Base-by-base conservation (phyloP, 2,888 invertebrate genomes). In the Drosophila maculinotata region DNA sequence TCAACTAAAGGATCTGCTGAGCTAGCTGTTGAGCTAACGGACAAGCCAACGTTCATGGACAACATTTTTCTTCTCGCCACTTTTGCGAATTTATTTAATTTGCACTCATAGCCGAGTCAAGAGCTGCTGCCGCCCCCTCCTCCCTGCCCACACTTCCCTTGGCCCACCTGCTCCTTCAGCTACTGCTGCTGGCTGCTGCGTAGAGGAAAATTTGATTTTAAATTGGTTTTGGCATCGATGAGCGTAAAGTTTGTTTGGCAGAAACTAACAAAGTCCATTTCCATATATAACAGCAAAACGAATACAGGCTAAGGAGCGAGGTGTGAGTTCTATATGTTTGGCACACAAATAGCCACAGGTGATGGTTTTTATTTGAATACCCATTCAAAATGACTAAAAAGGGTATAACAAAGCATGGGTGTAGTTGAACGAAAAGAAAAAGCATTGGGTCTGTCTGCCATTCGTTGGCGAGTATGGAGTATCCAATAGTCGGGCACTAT, bases 21-120 rank as follows among this genome's bases (percentile, higher is more conserved):
- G 58, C 38, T 42, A 64, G 38, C 39, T 20, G 20, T 2, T 4
- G 56, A 28, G 30, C 57, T 15, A 49, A 56, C 44, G 51, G 25
- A 39, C 45, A 6, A 44, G 14, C 44, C 25, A 39, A 33, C 41
- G 38, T 48, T 51, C 58, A 69, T 42, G 57, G 42, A 58, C 48
- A 56, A 52, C 54, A 79, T 71, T 82, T 79, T 77, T 69, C 69
- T 63, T 64, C 39, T 28, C 68, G 66, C 76, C 73, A 68, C 60
- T 76, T 76, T 72, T 70, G 47, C 64, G 59, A 80, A 79, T 83
- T 86, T 83, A 83, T 83, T 83, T 83, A 83, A 83, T 83, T 83
- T 83, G 70, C 83, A 83, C 86, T 86, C 59, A 70, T 80, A 73
- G 73, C 35, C 69, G 63, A 66, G 67, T 63, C 47, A 48, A 77